Conservation (phyloP, 1,140 invertebrate genomes). For the Neodiprion fabricii region DNA sequence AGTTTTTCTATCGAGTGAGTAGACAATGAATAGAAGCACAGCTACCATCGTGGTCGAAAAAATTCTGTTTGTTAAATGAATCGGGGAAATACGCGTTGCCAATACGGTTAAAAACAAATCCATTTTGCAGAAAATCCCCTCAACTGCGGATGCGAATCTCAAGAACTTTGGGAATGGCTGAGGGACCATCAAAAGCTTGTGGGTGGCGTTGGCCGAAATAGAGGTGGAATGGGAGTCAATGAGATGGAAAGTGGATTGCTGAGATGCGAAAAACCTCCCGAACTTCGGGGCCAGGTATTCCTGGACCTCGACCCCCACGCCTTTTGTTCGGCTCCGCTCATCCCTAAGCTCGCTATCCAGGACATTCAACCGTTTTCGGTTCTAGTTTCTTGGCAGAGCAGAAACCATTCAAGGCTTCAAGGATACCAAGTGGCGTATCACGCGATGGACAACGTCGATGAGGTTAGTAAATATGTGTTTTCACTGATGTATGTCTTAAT, state of each 20-base stretch:
- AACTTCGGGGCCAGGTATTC: slow-evolving; percentile 77
- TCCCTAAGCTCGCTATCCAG: slow-evolving; percentile 82
- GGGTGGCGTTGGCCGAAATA: slow-evolving; percentile 46
- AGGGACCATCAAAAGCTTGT: slow-evolving; percentile 75
- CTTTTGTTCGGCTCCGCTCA: slow-evolving; percentile 82
- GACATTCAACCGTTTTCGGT: slow-evolving; percentile 89
- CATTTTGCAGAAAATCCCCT: slow-evolving; percentile 76
- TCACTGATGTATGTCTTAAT: too few species aligned
- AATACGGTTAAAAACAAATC: slow-evolving; percentile 16
- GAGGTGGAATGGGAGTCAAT: slow-evolving; percentile 46
- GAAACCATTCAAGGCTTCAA: slow-evolving; percentile 84
- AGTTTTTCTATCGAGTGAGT: neutral
- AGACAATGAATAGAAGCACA: neutral
- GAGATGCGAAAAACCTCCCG: slow-evolving; percentile 79
- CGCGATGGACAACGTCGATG: slow-evolving; percentile 68
- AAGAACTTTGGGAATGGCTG: slow-evolving; percentile 83
- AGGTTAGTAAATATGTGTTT: slow-evolving; percentile 46
- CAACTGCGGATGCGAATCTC: slow-evolving; percentile 77
- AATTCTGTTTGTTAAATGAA: neutral
- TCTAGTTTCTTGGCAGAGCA: slow-evolving; percentile 86
- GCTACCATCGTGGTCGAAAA: neutral
- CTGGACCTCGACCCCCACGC: slow-evolving; percentile 77
- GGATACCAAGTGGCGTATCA: slow-evolving; percentile 88
- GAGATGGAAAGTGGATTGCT: slow-evolving; percentile 59
- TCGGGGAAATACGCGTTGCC: neutral